Conservation (phyloP, 2,797 vertebrate genomes). For the Pseudochirops corinnae region DNA sequence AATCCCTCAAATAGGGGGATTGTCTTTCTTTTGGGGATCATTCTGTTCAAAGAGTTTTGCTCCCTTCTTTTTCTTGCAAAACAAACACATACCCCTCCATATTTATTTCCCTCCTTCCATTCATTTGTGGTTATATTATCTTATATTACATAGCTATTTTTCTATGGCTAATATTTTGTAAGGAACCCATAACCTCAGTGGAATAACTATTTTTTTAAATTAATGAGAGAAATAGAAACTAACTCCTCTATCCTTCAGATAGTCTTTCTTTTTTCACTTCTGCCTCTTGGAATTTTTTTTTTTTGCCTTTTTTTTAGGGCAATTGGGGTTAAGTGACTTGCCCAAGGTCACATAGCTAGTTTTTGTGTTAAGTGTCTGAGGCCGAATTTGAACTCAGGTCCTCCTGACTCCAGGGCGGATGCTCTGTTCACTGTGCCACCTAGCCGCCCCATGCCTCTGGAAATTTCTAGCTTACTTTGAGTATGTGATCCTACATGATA, state of each 20-base stretch:
- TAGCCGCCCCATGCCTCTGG: too few species aligned
- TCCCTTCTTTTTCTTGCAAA: not conserved
- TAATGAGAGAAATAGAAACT: not conserved
- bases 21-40: not conserved
- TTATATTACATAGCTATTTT: not conserved
- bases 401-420: too few species aligned
- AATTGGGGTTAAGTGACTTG: too few species aligned
- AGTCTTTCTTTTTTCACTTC: not conserved
- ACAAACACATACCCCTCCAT: not conserved
- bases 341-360: too few species aligned
- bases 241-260: not conserved
- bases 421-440: too few species aligned
- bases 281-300: not conserved
- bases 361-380: too few species aligned
- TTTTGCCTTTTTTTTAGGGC: too few species aligned
- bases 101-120: not conserved
- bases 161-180: not conserved
- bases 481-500: not conserved
- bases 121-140: not conserved
- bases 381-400: too few species aligned
- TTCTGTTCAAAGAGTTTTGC: not conserved
- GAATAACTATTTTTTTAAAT: not conserved
- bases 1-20: not conserved
- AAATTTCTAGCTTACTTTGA: not conserved
- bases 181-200: not conserved